These are phyloP conservation scores for Venustaconcha ellipsiformis DNA, from an alignment of 1,140 invertebrate genomes.

Conservation along the genomic window DNA sequence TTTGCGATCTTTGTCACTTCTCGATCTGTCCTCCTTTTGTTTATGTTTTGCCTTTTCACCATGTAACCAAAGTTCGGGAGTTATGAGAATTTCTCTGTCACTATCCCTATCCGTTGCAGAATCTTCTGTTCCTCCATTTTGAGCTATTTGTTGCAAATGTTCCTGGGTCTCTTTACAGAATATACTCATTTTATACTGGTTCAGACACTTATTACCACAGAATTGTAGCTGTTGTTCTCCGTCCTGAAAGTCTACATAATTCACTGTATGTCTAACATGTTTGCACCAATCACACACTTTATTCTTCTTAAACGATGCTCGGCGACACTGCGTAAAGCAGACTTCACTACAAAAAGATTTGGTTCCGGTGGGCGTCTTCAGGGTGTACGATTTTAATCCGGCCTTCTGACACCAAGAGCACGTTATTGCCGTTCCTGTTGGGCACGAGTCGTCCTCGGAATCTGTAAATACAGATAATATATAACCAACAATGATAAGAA, in stretches of 20 bases:
- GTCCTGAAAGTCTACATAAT: conserved; percentile 86
- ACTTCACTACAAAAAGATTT: conserved; percentile 85
- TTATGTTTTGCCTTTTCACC: conserved; percentile 20
- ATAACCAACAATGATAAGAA: neutral
- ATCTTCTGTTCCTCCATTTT: conserved; percentile 57
- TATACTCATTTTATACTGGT: conserved; percentile 96
- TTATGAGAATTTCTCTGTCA: conserved; percentile 76
- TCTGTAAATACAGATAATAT: conserved; percentile 17
- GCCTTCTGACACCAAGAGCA: conserved; percentile 74
- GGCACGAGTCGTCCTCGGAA: conserved; percentile 28
- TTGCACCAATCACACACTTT: conserved; percentile 95
- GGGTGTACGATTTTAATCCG: conserved; percentile 68
- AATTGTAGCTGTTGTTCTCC: conserved; percentile 73
- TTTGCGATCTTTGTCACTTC: conserved; percentile 11
- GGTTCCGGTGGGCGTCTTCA: conserved; percentile 57
- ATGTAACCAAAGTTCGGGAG: conserved; percentile 82
- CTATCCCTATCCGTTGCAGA: conserved; percentile 21
- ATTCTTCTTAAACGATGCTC: conserved; percentile 89
- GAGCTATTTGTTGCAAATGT: conserved; percentile 78
- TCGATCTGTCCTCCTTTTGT: conserved; percentile 18
- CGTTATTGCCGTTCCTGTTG: conserved; percentile 8
- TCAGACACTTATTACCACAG: conserved; percentile 88
- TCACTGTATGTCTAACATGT: conserved; percentile 90
- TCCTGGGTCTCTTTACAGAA: conserved; percentile 92
- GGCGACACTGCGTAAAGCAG: conserved; percentile 88